Evolutionary conservation across 2,797 vertebrate species (phyloP), one percentile per base, ranked within the genome.

Genomic region (Neoniphon sammara): DNA sequence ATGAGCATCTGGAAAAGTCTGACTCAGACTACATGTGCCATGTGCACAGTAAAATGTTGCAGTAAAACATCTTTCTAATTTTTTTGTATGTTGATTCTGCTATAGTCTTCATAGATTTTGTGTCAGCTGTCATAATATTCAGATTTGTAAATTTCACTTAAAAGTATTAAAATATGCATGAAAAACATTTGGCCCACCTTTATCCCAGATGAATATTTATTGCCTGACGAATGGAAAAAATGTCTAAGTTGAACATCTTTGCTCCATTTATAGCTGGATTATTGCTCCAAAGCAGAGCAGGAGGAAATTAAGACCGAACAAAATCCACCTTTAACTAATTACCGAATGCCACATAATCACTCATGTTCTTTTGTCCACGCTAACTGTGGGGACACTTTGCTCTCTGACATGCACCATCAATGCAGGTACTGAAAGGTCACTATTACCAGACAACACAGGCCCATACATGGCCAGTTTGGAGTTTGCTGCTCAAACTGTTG

Each of bases 371-470:
- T 25, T 17, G 11, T 55, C 23, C 53, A 12, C 25, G 0, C 6
- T 25, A 54, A 25, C 36, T 44, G 21, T 44, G 25, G 23, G n/a
- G 18, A 10, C 36, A 21, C 27, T 54, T 61, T 61, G 27, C 39
- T 62, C 10, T 18, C 11, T 30, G n/a, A 20, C 21, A 58, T 30
- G 10, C 25, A 63, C 76, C 59, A 70, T 31, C 27, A 69, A 68
- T 66, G 80, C n/a, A 46, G 36, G 17, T 30, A 49, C 53, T 25
- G 66, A 82, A 84, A 85, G 64, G 73, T 79, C 74, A 54, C 36
- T 75, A 61, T 80, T 80, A 77, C 64, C 81, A 83, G 75, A 77
- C 60, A 83, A 81, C 80, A 84, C 23, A 44, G 46, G 60, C 70
- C 76, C 58, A 65, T 66, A 47, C 25, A 1, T 64, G 50, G 17